These are phyloP conservation scores for Nemapogon koenigi DNA, from an alignment of 2,888 invertebrate species.

Conservation along the genomic window DNA sequence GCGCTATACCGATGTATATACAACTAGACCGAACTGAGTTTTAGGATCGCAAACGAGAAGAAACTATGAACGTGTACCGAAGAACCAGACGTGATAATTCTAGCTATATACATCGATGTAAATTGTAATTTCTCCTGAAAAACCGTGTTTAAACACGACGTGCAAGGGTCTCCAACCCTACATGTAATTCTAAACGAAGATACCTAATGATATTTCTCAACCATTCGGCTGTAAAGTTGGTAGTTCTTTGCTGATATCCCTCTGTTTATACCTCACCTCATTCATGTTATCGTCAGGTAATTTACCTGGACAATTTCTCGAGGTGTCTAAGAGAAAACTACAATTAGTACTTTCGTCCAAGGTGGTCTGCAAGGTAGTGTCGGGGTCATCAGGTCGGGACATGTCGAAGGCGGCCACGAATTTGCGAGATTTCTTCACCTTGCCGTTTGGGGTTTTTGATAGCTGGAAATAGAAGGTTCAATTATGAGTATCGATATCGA, in stretches of 20 bases:
- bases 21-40: too few relatives aligned
- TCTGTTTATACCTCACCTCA: constrained; percentile 37
- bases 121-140: too few relatives aligned
- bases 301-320: constrained; percentile 28
- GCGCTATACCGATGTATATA: too few relatives aligned
- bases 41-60: too few relatives aligned
- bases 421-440: constrained; percentile 28
- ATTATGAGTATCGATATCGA: too few relatives aligned
- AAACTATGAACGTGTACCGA: too few relatives aligned
- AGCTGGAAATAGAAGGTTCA: constrained; percentile 21
- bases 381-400: constrained; percentile 34
- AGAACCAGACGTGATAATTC: too few relatives aligned
- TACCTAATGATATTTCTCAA: constrained; percentile 25
- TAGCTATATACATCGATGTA: too few relatives aligned
- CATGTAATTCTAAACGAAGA: constrained; percentile 38
- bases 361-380: constrained; percentile 37
- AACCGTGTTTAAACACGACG: too few relatives aligned
- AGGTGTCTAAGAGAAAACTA: constrained; percentile 33
- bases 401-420: constrained; percentile 38
- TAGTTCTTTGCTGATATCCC: constrained; percentile 45
- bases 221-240: constrained; percentile 56
- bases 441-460: constrained; percentile 48
- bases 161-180: constrained; percentile 33
- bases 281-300: constrained; percentile 59
- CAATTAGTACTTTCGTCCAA: constrained; percentile 25